phyloP scores from a whole-genome alignment of 1,140 invertebrate genomes.

The Monochamus saltuarius region DNA sequence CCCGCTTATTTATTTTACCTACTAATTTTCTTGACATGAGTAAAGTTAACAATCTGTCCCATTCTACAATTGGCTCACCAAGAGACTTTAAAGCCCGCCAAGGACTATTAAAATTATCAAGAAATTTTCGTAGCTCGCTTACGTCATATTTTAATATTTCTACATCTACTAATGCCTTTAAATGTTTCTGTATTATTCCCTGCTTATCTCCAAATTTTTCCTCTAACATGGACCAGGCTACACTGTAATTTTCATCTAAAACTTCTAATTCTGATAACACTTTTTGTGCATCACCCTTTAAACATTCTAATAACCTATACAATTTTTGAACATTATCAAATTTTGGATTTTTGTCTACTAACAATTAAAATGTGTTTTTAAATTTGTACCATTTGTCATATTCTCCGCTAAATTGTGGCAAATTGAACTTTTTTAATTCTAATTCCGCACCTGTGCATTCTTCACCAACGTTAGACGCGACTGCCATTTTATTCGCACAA shows the following conservation, averaged over 20 bases:
- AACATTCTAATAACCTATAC: conserved; percentile 13
- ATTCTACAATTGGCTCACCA: conserved; percentile 25
- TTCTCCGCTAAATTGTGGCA: conserved; percentile 15
- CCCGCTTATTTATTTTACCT: not conserved
- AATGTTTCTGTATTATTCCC: too few relatives aligned
- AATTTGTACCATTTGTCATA: too few relatives aligned
- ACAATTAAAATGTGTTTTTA: too few relatives aligned
- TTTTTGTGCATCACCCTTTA: conserved; percentile 6
- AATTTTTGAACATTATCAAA: conserved; percentile 11
- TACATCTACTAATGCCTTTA: not conserved
- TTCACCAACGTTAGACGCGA: not conserved
- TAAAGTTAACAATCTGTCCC: conserved; percentile 31
- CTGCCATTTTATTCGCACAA: not conserved
- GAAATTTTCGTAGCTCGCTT: conserved; percentile 16
- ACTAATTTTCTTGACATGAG: conserved; percentile 6
- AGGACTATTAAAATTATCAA: conserved; percentile 29
- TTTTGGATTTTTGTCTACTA: too few relatives aligned
- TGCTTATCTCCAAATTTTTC: conserved; percentile 6
- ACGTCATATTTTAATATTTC: conserved; percentile 16
- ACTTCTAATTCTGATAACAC: not conserved
- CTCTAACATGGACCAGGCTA: conserved; percentile 7
- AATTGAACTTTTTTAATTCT: not conserved
- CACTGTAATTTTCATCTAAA: conserved; percentile 11
- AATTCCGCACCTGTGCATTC: not conserved
- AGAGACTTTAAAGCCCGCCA: conserved; percentile 23